Evolutionary conservation across 2,113 vertebrate species (phyloP), one percentile per base, ranked within the genome.

Genomic region (Agapornis roseicollis): DNA sequence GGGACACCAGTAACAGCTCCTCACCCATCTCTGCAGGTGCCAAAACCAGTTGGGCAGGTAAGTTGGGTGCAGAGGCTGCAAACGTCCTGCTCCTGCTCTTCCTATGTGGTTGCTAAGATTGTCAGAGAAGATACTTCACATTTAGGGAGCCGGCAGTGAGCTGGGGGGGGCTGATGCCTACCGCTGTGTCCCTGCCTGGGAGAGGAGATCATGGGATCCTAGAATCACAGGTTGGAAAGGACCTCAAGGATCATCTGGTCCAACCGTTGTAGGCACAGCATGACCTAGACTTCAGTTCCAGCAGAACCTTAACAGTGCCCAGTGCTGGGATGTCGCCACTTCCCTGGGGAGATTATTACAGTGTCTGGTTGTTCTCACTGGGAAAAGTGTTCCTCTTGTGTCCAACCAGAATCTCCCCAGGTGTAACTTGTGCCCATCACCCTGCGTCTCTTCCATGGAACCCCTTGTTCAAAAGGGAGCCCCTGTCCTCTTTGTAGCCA

Each of bases 1-100:
- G 99, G 39, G 99, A 99, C 93, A 99, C 99, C 89, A 99, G 99
- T 94, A 99, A 98, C 89, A 98, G 97, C 85, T 97, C 98, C 78
- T 96, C 98, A 0, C 98, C 98, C 0, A 97, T 93, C 37, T 98
- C 98, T 20, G 96, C 98, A 83, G 96, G 98, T 96, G 96, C 98
- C 98, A 99, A 99, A 98, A 94, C 98, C 12, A 91, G 93, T 13
- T 98, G 99, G 55, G 97, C 98, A 47, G 99, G 99, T 99, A 91
- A 98, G 98, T 80, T 4, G 0, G 5, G 49, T 7, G n/a, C 17
- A 19, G 56, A 58, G 7, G 3, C 15, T 9, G 2, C 1, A 18
- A 50, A 79, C 19, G 4, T 29, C 18, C 63, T 5, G 8, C 41
- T 0, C 2, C 11, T 0, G 1, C 55, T 6, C 7, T 16, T 58